These are phyloP conservation scores for Mungos mungo DNA, from an alignment of 2,113 vertebrate genomes.

Conservation along the genomic window DNA sequence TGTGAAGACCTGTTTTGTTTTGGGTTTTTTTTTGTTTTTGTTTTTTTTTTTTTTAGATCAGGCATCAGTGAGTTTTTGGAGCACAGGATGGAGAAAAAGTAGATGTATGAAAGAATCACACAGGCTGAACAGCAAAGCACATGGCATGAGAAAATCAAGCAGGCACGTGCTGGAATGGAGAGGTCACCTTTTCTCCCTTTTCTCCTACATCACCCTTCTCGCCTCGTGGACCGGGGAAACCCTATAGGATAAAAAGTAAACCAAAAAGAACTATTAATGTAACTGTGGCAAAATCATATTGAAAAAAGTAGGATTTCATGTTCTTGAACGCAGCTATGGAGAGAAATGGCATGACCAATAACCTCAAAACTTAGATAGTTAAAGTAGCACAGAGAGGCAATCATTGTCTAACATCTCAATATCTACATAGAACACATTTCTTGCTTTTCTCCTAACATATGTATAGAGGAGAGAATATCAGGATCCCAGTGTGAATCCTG, in stretches of 20 bases:
- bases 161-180: slow-evolving; percentile 64
- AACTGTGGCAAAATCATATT: neutral
- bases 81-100: slow-evolving; percentile 75
- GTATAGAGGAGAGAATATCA: neutral
- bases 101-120: slow-evolving; percentile 29
- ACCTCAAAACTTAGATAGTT: neutral
- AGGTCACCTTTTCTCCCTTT: slow-evolving; percentile 99
- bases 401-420: neutral
- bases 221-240: slow-evolving; percentile 96
- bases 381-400: neutral
- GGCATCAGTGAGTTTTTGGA: slow-evolving; percentile 78
- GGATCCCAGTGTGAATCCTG: neutral
- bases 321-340: neutral
- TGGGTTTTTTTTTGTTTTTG: neutral
- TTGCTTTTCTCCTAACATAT: neutral
- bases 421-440: neutral
- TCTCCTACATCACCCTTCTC: slow-evolving; percentile 98
- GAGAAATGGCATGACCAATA: neutral
- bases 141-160: slow-evolving; percentile 65
- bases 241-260: slow-evolving; percentile 89
- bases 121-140: slow-evolving; percentile 62
- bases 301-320: slow-evolving; percentile 53
- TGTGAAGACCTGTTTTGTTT: slow-evolving; percentile 29
- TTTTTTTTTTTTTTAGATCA: slow-evolving; percentile 1
- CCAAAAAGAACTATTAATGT: slow-evolving; percentile 73